A percentile compares a stretch with the other conserved stretches of the same genome.
Conservation (phyloP, 1,140 invertebrate genomes). For the Nixonia krombeini region DNA sequence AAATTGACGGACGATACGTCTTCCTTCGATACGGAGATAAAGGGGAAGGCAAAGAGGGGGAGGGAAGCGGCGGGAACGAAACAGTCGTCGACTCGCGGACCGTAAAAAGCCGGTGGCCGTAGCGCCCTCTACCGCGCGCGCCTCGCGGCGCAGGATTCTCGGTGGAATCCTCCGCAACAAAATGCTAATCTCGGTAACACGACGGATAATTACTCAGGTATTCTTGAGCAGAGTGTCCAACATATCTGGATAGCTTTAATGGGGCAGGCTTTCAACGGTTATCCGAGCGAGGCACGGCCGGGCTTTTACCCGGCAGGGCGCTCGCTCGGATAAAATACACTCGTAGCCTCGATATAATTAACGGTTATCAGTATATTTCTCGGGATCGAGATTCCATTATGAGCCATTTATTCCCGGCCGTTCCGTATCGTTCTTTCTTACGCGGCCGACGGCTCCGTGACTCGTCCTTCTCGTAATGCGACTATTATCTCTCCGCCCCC, state of each 20-base stretch:
- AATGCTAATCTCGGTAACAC: constrained; percentile 56
- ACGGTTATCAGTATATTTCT: constrained; percentile 61
- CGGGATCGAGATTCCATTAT: constrained; percentile 65
- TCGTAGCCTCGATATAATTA: constrained; percentile 62
- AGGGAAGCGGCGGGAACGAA: background rate
- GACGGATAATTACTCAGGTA: constrained; percentile 66
- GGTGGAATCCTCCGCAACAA: constrained; percentile 29
- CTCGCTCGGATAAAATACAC: constrained; percentile 62
- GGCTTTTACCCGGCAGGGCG: constrained; percentile 60
- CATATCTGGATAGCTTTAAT: constrained; percentile 66
- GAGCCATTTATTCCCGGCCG: constrained; percentile 56
- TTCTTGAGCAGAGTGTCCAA: constrained; percentile 60
- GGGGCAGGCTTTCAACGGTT: constrained; percentile 66
- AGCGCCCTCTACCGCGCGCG: background rate
- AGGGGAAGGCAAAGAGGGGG: constrained; percentile 9
- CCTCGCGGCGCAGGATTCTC: constrained; percentile 14
- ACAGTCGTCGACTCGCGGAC: background rate
- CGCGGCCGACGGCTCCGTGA: constrained; percentile 5
- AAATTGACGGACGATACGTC: constrained; percentile 17
- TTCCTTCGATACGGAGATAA: too few species aligned
- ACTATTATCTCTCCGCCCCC: background rate
- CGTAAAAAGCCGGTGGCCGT: constrained; percentile 2
- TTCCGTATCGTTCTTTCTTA: constrained; percentile 8
- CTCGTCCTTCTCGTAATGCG: constrained; percentile 6
- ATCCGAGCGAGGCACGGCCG: constrained; percentile 60